Conservation (phyloP, 2,113 vertebrate genomes). For the Agelaius phoeniceus region DNA sequence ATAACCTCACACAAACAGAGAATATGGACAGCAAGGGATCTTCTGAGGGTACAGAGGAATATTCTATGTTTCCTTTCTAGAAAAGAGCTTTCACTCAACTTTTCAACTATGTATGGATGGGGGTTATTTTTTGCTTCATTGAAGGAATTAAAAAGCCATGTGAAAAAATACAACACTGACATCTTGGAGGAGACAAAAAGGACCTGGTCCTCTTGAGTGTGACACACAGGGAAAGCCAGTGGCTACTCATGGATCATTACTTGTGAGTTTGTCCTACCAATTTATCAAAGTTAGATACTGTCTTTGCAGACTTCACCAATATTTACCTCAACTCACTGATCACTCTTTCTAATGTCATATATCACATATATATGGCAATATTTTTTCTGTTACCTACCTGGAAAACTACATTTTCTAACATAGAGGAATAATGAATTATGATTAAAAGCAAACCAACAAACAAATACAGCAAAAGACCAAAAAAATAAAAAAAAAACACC, state of each 20-base stretch:
- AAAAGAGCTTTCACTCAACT: neutral
- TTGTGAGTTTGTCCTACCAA: neutral
- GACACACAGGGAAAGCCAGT: neutral
- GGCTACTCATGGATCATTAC: neutral
- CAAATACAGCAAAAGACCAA: neutral
- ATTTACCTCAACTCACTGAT: neutral
- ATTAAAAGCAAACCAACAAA: neutral
- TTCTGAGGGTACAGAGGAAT: neutral
- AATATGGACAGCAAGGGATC: neutral
- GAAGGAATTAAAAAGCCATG: neutral
- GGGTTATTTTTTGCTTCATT: neutral
- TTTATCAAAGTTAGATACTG: neutral
- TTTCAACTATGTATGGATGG: neutral
- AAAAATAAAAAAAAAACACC: accelerated
- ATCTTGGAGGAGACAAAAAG: neutral
- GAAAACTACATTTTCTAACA: neutral
- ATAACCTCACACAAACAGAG: neutral
- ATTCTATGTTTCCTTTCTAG: neutral
- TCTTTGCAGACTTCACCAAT: neutral
- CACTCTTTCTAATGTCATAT: neutral
- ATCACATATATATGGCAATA: neutral
- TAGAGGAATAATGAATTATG: neutral
- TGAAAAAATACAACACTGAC: neutral
- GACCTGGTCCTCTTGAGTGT: neutral
- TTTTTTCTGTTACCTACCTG: neutral